phyloP scores from a whole-genome alignment of 1,140 invertebrate genomes.

The Drosophila lini region DNA sequence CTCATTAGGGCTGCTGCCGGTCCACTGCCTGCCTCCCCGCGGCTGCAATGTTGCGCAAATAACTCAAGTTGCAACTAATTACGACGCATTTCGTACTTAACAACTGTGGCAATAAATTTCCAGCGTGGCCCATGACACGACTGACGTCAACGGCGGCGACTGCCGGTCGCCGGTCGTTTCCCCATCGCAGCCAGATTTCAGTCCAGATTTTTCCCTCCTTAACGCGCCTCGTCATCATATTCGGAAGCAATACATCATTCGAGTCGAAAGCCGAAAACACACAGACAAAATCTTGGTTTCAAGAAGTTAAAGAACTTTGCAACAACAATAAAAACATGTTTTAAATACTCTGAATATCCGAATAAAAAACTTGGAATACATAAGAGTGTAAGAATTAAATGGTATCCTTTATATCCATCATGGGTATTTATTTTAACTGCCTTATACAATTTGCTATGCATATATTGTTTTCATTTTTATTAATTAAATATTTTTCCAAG shows the following conservation, averaged over 20 bases:
- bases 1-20: conserved; percentile 52
- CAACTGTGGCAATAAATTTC: conserved; percentile 81
- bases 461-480: background rate
- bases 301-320: background rate
- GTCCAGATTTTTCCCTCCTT: conserved; percentile 54
- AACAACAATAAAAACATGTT: background rate
- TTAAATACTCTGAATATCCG: background rate
- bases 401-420: background rate
- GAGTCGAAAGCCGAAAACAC: conserved; percentile 23
- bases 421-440: background rate
- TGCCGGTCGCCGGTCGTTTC: conserved; percentile 37
- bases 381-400: no score
- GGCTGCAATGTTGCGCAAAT: conserved; percentile 79
- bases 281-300: background rate
- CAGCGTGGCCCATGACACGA: conserved; percentile 78
- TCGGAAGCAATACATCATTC: conserved; percentile 82
- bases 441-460: background rate
- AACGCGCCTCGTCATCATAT: conserved; percentile 82
- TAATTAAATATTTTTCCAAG: conserved; percentile 1
- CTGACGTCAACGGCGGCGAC: conserved; percentile 58
- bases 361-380: no score
- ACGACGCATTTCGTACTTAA: conserved; percentile 80
- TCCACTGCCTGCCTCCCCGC: background rate
- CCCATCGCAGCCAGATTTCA: conserved; percentile 46
- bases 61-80: conserved; percentile 83